These are phyloP conservation scores for Phalacrocorax carbo DNA, from an alignment of 2,113 vertebrate genomes.

Conservation along the genomic window DNA sequence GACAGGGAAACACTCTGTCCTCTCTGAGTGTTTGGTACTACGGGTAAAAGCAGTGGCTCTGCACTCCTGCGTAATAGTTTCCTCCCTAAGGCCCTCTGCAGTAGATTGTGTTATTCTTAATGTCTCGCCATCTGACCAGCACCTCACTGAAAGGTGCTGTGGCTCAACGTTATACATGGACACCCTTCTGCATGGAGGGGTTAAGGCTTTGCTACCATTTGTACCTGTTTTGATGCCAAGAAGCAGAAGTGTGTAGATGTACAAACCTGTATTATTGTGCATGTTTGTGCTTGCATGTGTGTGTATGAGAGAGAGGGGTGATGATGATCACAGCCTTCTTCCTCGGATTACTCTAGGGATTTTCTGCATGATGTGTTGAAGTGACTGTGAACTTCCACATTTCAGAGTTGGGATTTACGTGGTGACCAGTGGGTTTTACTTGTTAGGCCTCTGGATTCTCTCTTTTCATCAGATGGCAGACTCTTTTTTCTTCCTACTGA, in stretches of 20 bases:
- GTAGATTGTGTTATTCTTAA: background rate
- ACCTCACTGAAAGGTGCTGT: background rate
- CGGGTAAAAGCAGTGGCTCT: background rate
- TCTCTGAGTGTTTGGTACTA: background rate
- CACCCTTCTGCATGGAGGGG: background rate
- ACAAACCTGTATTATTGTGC: background rate
- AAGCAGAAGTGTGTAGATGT: background rate
- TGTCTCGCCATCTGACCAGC: background rate
- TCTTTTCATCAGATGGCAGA: background rate
- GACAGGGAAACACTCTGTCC: background rate
- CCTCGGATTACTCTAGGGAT: background rate
- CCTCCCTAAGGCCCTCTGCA: background rate
- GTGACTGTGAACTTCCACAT: background rate
- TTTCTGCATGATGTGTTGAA: background rate
- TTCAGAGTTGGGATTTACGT: background rate
- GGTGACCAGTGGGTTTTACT: background rate
- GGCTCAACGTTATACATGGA: background rate
- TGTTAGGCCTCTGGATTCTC: background rate
- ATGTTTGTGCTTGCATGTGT: rapidly evolving
- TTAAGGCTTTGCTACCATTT: background rate
- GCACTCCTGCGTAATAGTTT: background rate
- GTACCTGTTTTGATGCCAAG: background rate
- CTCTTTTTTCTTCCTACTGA: background rate
- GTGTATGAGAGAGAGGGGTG: background rate
- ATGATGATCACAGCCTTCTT: background rate